phyloP scores from a whole-genome alignment of 2,888 invertebrate genomes.

The Acronicta leporina region DNA sequence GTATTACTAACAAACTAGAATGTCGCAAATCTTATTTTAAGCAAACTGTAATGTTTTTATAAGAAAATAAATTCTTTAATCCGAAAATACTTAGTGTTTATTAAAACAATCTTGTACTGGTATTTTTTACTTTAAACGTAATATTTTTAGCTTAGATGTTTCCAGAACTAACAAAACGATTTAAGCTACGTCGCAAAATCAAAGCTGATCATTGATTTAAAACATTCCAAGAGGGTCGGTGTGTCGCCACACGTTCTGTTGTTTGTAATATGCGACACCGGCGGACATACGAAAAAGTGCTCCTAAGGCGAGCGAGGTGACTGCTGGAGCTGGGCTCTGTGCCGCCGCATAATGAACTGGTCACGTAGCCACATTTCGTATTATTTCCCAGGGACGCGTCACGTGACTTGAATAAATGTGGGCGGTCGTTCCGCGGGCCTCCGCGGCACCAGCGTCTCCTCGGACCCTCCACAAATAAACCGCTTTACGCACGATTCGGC shows the following conservation, averaged over 20 bases:
- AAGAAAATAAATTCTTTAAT: too few species aligned
- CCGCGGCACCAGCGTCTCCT: conserved; percentile 73
- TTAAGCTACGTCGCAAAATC: conserved; percentile 16
- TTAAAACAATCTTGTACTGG: not conserved
- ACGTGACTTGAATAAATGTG: conserved; percentile 87
- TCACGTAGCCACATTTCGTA: conserved; percentile 89
- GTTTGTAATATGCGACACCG: conserved; percentile 72
- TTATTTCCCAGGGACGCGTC: conserved; percentile 88
- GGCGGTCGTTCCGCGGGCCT: conserved; percentile 70
- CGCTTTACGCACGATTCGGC: conserved; percentile 87
- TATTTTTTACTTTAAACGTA: not conserved
- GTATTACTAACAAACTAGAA: too few species aligned
- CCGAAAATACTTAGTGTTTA: not conserved
- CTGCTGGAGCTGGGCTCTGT: conserved; percentile 74
- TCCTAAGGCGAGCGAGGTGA: conserved; percentile 65
- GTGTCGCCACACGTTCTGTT: conserved; percentile 70
- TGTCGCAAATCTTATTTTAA: too few species aligned
- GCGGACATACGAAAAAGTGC: conserved; percentile 61
- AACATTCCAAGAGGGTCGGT: conserved; percentile 64
- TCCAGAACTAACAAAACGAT: conserved; percentile 6
- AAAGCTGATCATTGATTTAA: conserved; percentile 57
- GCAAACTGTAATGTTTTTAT: too few species aligned
- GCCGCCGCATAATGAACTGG: conserved; percentile 87
- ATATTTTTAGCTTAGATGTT: not conserved
- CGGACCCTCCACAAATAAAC: conserved; percentile 88